Evolutionary conservation across 1,140 invertebrate genomes (phyloP), one percentile per base, ranked within the genome.

Genomic region (Heliconius hermathena): DNA sequence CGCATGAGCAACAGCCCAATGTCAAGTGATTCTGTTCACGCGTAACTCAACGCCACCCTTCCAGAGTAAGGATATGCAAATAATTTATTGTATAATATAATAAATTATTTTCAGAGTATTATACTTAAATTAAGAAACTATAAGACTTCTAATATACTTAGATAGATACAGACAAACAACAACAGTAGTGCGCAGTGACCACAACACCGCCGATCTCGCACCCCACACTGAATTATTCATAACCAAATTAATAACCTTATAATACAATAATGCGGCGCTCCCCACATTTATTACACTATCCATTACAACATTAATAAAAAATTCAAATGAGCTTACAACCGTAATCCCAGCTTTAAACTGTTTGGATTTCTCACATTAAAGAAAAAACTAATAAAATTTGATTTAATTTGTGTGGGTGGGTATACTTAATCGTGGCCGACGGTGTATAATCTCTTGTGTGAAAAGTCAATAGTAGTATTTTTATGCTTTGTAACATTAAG

Each of bases 291-390:
- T 84, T 81, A 84, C 80, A 77, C 84, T 83, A 84, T 84, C 82
- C 79, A 83, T 88, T 82, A 84, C 82, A 78, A 83, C 89, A 88
- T 89, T 90, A 89, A 90, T 90, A 90, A 90, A 90, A 89, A 89
- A 90, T 89, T 90, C 87, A 90, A 89, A 87, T 88, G 84, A 86
- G 84, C 79, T 89, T 89, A 91, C 88, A 85, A 76, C 73, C 81
- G 84, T 91, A 91, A 91, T 84, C 85, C 78, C 38, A 79, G 85
- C 83, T 86, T 87, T 81, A 83, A 79, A 81, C 76, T 90, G 84
- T 90, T 90, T 90, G 88, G 79, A 84, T 83, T 90, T 90, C 89
- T 87, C 89, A 90, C 89, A 88, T 88, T 87, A 89, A 87, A 90
- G 87, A 88, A 83, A 88, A 82, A 81, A 76, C 22, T 83, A 85